Conservation (phyloP, 2,797 vertebrate species). For the Bovichtus diacanthus region DNA sequence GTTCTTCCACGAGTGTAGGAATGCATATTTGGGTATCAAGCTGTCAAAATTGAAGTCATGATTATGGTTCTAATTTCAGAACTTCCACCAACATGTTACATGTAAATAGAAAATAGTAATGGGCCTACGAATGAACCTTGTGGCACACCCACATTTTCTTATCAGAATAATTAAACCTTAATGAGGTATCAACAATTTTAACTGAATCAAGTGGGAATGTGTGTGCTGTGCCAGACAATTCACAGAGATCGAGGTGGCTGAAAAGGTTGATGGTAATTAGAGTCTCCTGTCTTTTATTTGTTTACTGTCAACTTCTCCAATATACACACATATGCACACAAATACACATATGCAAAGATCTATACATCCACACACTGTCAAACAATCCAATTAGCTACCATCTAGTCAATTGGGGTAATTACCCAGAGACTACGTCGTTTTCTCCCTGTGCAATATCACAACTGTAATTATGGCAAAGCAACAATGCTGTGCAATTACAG, state of each 20-base stretch:
- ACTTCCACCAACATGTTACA: neutral
- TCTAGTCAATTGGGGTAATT: slow-evolving; percentile 79
- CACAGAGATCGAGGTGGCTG: neutral
- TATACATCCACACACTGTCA: slow-evolving; percentile 29
- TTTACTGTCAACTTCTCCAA: slow-evolving; percentile 24
- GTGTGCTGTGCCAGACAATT: neutral
- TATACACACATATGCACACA: neutral
- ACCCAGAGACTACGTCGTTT: slow-evolving; percentile 69
- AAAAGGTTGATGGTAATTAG: slow-evolving; percentile 14
- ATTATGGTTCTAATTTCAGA: neutral
- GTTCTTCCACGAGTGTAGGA: neutral
- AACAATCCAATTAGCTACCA: slow-evolving; percentile 76
- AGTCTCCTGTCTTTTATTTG: slow-evolving; percentile 45
- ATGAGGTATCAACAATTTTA: neutral
- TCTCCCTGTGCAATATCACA: slow-evolving; percentile 68
- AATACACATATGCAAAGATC: neutral
- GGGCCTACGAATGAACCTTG: neutral
- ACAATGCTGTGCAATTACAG: slow-evolving; percentile 71
- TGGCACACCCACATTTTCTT: neutral
- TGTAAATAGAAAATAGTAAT: neutral
- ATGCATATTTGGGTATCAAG: neutral
- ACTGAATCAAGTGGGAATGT: neutral
- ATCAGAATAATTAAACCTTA: neutral
- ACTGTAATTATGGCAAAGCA: slow-evolving; percentile 77
- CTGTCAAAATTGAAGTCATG: neutral